Conservation (phyloP, 2,113 vertebrate genomes). For the Phalacrocorax aristotelis region DNA sequence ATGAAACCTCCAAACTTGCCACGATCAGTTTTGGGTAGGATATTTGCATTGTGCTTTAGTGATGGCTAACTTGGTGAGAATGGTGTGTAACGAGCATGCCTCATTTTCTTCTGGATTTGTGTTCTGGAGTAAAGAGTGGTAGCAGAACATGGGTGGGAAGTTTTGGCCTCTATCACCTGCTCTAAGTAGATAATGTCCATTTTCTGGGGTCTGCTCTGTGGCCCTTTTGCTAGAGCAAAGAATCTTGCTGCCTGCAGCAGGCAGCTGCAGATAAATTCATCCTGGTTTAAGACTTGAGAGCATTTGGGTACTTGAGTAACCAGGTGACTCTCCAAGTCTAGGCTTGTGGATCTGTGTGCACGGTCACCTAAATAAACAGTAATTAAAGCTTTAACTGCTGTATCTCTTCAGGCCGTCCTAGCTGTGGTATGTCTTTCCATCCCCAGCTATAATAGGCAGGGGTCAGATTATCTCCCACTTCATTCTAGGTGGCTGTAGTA, state of each 20-base stretch:
- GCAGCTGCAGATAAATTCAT: neutral
- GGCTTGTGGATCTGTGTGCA: fast-evolving
- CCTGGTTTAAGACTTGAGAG: neutral
- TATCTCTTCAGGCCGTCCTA: neutral
- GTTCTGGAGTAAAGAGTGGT: neutral
- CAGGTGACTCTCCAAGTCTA: neutral
- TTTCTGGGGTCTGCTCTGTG: neutral
- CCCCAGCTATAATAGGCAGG: neutral
- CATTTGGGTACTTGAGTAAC: neutral
- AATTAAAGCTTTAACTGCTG: neutral
- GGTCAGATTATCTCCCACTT: neutral
- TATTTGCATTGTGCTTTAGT: neutral
- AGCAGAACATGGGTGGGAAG: neutral
- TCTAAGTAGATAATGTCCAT: neutral
- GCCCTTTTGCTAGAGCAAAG: neutral
- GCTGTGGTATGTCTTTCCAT: neutral
- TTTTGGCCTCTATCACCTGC: neutral
- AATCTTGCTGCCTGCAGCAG: neutral
- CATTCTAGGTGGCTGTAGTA: neutral
- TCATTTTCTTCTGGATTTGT: neutral
- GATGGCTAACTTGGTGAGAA: neutral
- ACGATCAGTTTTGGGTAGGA: constrained; percentile 78
- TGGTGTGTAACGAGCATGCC: constrained; percentile 28
- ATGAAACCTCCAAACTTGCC: constrained; percentile 61
- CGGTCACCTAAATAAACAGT: neutral